Conservation (phyloP, 2,888 invertebrate genomes). For the Dexiosoma caninum region DNA sequence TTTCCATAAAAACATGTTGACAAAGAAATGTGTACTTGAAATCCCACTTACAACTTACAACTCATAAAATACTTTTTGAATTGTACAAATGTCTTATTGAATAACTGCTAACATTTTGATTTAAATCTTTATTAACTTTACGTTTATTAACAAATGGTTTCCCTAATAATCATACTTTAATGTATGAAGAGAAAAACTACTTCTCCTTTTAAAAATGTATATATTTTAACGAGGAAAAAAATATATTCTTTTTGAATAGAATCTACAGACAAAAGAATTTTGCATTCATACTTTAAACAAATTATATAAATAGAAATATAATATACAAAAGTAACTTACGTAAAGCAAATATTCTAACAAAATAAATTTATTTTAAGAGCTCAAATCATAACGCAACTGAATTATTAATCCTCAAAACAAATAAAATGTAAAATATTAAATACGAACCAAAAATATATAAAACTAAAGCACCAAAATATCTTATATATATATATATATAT, state of each 20-base stretch:
- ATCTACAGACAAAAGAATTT: not conserved
- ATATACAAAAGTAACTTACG: not conserved
- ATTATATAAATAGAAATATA: not conserved
- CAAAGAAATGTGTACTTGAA: too few species aligned
- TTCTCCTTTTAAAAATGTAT: constrained; percentile 8
- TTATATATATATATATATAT: too few species aligned
- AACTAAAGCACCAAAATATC: constrained; percentile 48
- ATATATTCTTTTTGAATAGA: not conserved
- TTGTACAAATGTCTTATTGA: not conserved
- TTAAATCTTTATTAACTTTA: not conserved
- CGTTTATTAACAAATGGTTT: constrained; percentile 54
- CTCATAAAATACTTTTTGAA: not conserved
- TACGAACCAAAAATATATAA: constrained; percentile 28
- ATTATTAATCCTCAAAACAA: constrained; percentile 16
- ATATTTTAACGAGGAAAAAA: constrained; percentile 16
- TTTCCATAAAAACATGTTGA: too few species aligned
- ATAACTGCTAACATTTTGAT: not conserved
- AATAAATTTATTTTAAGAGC: not conserved
- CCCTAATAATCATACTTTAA: constrained; percentile 9
- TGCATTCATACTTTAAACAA: not conserved
- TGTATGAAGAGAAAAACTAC: not conserved
- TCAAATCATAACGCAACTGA: constrained; percentile 1
- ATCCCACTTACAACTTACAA: too few species aligned
- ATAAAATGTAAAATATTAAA: not conserved
- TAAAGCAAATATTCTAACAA: constrained; percentile 44